Conservation (phyloP, 2,888 invertebrate genomes). For the Euphydryas editha region DNA sequence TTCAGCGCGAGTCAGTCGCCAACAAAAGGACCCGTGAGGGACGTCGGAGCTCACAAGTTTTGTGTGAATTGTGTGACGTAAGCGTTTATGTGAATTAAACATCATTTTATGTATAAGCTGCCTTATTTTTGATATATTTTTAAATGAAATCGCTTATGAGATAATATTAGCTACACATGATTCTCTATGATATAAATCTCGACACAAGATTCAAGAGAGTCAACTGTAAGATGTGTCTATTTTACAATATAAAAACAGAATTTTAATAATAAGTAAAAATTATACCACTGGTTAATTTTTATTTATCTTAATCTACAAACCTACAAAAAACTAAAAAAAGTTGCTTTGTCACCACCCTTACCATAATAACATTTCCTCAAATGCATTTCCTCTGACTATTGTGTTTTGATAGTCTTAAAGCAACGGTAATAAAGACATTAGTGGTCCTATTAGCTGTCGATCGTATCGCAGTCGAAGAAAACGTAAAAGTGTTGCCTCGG, state of each 20-base stretch:
- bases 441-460: conserved; percentile 26
- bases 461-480: conserved; percentile 29
- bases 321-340: too few species aligned
- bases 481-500: conserved; percentile 31
- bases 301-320: too few species aligned
- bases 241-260: too few species aligned
- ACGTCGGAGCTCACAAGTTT: conserved; percentile 12
- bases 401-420: not conserved
- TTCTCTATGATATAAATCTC: too few species aligned
- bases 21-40: conserved; percentile 25
- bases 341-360: too few species aligned
- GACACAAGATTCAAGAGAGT: too few species aligned
- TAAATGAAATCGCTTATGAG: too few species aligned
- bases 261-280: too few species aligned
- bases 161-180: too few species aligned
- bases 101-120: not conserved
- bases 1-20: conserved; percentile 24
- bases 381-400: conserved; percentile 4
- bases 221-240: too few species aligned
- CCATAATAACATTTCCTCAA: not conserved
- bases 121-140: not conserved
- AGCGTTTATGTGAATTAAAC: not conserved
- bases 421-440: conserved; percentile 20
- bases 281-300: too few species aligned
- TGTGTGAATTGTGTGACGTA: conserved; percentile 15